Evolutionary conservation across 2,797 vertebrate genomes (phyloP).

Genomic region (Hydrolagus colliei): DNA sequence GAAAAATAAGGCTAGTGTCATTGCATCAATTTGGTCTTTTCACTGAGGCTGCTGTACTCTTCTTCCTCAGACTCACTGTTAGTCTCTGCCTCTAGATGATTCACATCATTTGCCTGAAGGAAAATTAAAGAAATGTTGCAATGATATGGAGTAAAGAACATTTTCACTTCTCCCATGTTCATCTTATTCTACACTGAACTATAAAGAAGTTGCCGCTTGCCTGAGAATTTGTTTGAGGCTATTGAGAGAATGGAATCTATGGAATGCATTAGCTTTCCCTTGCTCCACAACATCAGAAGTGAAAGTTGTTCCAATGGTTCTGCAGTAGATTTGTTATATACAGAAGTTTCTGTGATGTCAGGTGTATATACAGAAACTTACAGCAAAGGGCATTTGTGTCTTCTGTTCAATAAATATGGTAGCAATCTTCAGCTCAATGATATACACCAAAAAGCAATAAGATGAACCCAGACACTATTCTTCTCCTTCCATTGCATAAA

Average conservation of each 20-base stretch:
- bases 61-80: slow-evolving; percentile 54
- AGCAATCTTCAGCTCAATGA: no score
- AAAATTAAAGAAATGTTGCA: slow-evolving; percentile 34
- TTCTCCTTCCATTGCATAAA: no score
- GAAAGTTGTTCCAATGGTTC: background rate
- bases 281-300: background rate
- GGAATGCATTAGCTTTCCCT: background rate
- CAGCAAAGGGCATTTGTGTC: background rate
- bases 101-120: slow-evolving; percentile 48
- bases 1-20: slow-evolving; percentile 36
- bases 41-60: slow-evolving; percentile 53
- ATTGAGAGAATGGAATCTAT: background rate
- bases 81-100: slow-evolving; percentile 43
- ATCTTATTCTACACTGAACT: background rate
- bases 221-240: background rate
- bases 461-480: no score
- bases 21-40: slow-evolving; percentile 62
- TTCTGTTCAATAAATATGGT: background rate
- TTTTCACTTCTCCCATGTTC: background rate
- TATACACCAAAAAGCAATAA: no score
- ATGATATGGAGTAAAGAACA: background rate
- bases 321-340: background rate
- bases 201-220: background rate
- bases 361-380: background rate
- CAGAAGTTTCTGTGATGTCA: background rate